Conservation (phyloP, 2,797 vertebrate genomes). For the Malacoraja senta region DNA sequence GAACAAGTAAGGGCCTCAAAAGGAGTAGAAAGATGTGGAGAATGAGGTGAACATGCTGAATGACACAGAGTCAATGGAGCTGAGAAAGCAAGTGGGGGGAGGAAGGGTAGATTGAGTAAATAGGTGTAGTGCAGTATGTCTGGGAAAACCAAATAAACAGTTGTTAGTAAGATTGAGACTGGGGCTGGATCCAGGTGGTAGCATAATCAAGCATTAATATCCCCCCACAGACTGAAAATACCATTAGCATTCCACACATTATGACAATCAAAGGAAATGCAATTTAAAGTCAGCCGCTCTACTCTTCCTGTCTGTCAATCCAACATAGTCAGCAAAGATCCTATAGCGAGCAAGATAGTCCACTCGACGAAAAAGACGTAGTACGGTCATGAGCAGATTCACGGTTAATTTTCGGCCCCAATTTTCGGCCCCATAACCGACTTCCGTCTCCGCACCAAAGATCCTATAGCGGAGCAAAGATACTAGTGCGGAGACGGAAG, state of each 20-base stretch:
- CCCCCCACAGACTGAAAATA: background rate
- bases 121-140: background rate
- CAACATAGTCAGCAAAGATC: background rate
- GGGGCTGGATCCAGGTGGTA: background rate
- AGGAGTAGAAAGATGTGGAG: background rate
- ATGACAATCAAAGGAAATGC: background rate
- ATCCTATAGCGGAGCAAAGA: too few species aligned
- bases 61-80: background rate
- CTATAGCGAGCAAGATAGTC: too few species aligned
- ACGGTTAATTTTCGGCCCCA: too few species aligned
- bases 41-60: too few species aligned
- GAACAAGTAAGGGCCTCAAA: background rate
- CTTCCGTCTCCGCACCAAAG: too few species aligned
- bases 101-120: background rate
- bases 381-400: too few species aligned
- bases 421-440: too few species aligned
- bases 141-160: background rate
- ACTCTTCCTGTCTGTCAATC: background rate
- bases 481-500: too few species aligned
- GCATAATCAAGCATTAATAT: background rate
- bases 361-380: too few species aligned
- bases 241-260: background rate
- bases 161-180: background rate
- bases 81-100: background rate
- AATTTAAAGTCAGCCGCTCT: background rate